These are phyloP conservation scores for Darevskia nairensis DNA, from an alignment of 2,797 vertebrate genomes.

Conservation along the genomic window DNA sequence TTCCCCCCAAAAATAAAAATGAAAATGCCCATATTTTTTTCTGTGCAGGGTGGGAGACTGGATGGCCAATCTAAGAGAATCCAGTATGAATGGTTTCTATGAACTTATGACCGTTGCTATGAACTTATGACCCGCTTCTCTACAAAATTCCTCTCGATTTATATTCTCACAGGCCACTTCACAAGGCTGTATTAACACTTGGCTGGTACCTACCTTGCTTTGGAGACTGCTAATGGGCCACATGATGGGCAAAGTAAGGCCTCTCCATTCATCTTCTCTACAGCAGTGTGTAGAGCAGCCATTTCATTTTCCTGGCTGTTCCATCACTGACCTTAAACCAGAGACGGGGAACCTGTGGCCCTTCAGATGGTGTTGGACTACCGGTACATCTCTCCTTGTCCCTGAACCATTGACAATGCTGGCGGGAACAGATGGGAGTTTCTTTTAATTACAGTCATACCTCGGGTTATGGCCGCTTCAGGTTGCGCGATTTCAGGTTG, in stretches of 20 bases:
- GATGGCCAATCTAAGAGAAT: neutral
- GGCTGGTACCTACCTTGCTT: neutral
- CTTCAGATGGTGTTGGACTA: no score
- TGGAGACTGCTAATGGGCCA: neutral
- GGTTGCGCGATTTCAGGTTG: no score
- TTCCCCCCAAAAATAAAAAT: fast-evolving
- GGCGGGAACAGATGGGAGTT: no score
- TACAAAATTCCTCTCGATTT: neutral
- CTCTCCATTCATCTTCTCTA: neutral
- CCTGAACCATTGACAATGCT: no score
- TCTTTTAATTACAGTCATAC: no score
- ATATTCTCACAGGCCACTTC: neutral
- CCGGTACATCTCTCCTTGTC: no score
- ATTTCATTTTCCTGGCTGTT: neutral
- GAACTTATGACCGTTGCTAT: no score
- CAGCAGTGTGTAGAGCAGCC: neutral
- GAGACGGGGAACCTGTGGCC: no score
- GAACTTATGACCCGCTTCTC: neutral
- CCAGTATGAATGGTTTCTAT: neutral
- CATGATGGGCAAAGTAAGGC: neutral
- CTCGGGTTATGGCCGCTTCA: no score
- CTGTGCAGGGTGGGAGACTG: neutral
- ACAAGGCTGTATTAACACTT: neutral
- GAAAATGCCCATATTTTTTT: constrained; percentile 10
- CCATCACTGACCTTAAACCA: neutral